These are phyloP conservation scores for Anthopleura sola DNA, from an alignment of 64 coral and sea anemone genomes.

Conservation along the genomic window DNA sequence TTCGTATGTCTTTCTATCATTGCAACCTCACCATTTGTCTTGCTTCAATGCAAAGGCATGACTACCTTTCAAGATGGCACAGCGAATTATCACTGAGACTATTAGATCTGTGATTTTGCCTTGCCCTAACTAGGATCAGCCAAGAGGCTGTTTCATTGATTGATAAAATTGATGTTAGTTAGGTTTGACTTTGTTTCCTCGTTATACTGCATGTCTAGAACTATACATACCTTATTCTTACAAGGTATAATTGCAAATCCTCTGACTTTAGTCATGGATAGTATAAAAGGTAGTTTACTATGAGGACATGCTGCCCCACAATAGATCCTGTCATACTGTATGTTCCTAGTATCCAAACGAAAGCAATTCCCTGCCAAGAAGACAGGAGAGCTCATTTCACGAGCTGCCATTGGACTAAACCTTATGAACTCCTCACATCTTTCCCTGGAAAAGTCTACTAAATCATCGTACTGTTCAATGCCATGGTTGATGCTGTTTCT, in stretches of 20 bases:
- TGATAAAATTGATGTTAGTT: background rate
- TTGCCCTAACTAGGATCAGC: too few species aligned
- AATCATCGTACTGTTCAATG: conserved; percentile 77
- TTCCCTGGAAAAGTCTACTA: conserved; percentile 78
- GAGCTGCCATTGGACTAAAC: conserved; percentile 60
- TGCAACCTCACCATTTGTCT: too few species aligned
- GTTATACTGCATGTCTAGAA: too few species aligned
- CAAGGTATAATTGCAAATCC: conserved; percentile 89
- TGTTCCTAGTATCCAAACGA: conserved; percentile 62
- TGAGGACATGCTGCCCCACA: conserved; percentile 80
- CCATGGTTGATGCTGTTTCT: conserved; percentile 81
- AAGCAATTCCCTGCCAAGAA: conserved; percentile 95
- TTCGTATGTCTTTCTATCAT: too few species aligned
- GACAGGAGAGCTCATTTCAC: conserved; percentile 72
- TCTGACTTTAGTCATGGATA: conserved; percentile 77
- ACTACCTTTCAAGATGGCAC: too few species aligned
- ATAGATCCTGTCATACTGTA: conserved; percentile 84
- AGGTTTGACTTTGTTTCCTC: too few species aligned
- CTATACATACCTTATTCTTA: conserved; percentile 68
- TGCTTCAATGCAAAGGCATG: too few species aligned
- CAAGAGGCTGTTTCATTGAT: too few species aligned
- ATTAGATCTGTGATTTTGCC: too few species aligned
- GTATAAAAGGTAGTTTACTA: conserved; percentile 66
- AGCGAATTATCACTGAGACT: too few species aligned
- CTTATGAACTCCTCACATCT: conserved; percentile 76